These are phyloP conservation scores for Leguminivora glycinivorella DNA, from an alignment of 1,140 invertebrate genomes.

Conservation along the genomic window DNA sequence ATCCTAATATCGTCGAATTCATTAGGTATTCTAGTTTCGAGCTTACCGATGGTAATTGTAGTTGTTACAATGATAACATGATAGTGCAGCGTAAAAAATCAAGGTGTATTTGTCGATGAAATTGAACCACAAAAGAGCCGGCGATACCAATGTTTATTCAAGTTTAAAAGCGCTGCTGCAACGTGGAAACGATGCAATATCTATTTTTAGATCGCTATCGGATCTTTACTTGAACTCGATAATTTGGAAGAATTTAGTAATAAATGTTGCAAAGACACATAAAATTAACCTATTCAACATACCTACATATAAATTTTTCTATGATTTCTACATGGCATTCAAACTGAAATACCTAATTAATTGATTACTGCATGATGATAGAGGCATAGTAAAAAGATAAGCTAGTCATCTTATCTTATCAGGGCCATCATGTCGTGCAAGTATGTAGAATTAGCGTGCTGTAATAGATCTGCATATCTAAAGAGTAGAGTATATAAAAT, in stretches of 20 bases:
- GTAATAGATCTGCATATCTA: too few relatives aligned
- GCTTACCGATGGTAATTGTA: not conserved
- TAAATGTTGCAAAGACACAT: not conserved
- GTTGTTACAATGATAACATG: not conserved
- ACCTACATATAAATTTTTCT: not conserved
- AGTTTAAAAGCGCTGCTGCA: constrained; percentile 24
- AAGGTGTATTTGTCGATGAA: not conserved
- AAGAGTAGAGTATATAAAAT: too few relatives aligned
- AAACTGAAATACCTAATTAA: not conserved
- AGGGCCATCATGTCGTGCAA: constrained; percentile 14
- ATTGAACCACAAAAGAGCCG: constrained; percentile 4
- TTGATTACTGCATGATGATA: not conserved
- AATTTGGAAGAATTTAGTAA: not conserved
- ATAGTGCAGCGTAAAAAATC: not conserved
- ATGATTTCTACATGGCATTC: not conserved
- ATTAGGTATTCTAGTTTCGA: too few relatives aligned
- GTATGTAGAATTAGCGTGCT: not conserved
- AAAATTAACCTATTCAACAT: too few relatives aligned
- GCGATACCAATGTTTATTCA: constrained; percentile 19
- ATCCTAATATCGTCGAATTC: too few relatives aligned
- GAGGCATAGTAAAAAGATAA: not conserved
- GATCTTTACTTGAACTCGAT: not conserved
- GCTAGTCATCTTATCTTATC: constrained; percentile 35
- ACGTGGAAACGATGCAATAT: constrained; percentile 12
- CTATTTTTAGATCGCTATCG: constrained; percentile 24